phyloP scores from a whole-genome alignment of 2,113 vertebrate species.

The Meles meles region DNA sequence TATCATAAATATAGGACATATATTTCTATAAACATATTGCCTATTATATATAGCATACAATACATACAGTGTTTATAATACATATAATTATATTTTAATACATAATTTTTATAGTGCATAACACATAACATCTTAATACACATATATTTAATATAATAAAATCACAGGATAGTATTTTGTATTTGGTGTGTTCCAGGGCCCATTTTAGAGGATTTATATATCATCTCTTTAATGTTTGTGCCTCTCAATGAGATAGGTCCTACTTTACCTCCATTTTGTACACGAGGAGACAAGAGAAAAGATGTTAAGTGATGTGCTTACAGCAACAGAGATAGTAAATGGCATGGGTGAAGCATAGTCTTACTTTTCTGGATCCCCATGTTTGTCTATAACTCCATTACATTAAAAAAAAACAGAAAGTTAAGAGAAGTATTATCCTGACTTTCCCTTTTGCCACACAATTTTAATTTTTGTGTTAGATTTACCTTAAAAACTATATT shows the following conservation, averaged over 20 bases:
- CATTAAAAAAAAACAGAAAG: not conserved
- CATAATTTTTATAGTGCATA: not conserved
- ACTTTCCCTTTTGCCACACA: not conserved
- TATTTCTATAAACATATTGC: not conserved
- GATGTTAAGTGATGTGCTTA: not conserved
- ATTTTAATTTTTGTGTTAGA: not conserved
- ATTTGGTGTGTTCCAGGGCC: not conserved
- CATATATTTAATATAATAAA: not conserved
- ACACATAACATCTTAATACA: not conserved
- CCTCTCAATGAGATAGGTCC: not conserved
- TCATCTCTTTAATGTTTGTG: not conserved
- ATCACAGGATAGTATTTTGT: not conserved
- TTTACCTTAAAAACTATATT: constrained; percentile 28
- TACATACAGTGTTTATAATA: not conserved
- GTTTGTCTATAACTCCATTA: not conserved
- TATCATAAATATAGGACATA: not conserved
- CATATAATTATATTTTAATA: not conserved
- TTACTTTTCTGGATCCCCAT: not conserved
- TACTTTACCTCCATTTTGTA: not conserved
- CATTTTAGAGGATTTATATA: not conserved
- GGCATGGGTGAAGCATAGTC: not conserved
- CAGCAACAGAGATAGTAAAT: not conserved
- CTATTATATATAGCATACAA: not conserved
- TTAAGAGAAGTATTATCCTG: not conserved
- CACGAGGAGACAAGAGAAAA: not conserved